Evolutionary conservation across 2,797 vertebrate genomes (phyloP), one percentile per base, ranked within the genome.

Genomic region (Hozukius guyotensis): DNA sequence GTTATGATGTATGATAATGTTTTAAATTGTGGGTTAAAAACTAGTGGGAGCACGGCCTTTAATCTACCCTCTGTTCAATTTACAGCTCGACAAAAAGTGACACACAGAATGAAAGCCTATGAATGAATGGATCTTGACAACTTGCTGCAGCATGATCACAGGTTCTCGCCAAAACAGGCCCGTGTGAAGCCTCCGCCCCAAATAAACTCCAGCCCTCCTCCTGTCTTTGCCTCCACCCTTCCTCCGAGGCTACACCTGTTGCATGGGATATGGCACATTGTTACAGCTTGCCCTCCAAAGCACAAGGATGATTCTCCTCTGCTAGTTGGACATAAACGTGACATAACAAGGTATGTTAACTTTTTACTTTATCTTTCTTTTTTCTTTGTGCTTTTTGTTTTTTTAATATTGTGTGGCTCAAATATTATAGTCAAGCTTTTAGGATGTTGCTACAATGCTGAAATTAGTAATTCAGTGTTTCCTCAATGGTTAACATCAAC

Each of bases 241-340:
- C 83, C 87, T 88, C 84, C 63, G 8, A 79, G 75, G 66, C 83
- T 87, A 87, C 91, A 94, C 93, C 92, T 93, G 92, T 93, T 80
- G 70, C 56, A 80, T 4, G n/a, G 66, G 69, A 56, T 64, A 56
- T 53, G 24, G 46, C 69, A 62, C 80, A 78, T 84, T 87, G 80
- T 81, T 75, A 9, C 85, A 88, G 88, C 75, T 71, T 77, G 52
- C 67, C 64, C 60, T 77, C 22, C 65, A 2, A 22, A 14, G 27
- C 29, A 59, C 25, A 32, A 24, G 29, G 22, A 62, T 22, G 61
- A 64, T 16, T 60, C 34, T 84, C 5, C 27, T 60, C n/a, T 55
- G 16, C 4, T 49, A 8, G 64, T 2, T 29, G 56, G 62, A 79
- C 24, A 18, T 32, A 25, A 34, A 65, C 10, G 46, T 42, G 60